phyloP scores from a whole-genome alignment of 2,113 vertebrate species.

The Bambusicola thoracicus region DNA sequence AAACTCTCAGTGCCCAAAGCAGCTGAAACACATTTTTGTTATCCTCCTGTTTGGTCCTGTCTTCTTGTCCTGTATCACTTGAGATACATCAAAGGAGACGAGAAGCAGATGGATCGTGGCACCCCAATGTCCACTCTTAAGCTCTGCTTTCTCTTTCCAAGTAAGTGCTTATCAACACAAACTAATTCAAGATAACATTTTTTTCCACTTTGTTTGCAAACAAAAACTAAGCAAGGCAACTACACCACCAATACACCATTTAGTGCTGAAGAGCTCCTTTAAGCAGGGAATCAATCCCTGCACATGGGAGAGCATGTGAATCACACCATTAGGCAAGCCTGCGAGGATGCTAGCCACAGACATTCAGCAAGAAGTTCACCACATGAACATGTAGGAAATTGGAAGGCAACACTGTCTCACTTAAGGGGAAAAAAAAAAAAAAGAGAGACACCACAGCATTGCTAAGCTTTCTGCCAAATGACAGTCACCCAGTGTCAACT shows the following conservation, averaged over 20 bases:
- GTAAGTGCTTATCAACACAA: not conserved
- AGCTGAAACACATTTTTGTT: not conserved
- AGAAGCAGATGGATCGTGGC: not conserved
- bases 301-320: not conserved
- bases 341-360: not conserved
- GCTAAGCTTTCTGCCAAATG: not conserved
- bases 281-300: not conserved
- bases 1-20: not conserved
- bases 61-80: too few relatives aligned
- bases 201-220: not conserved
- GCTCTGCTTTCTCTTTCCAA: not conserved
- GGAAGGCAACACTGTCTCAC: not conserved
- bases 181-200: not conserved
- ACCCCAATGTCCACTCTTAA: not conserved
- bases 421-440: not conserved
- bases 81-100: not conserved
- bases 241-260: fast-evolving
- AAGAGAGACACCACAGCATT: not conserved
- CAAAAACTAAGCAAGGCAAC: not conserved
- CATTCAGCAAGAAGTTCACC: not conserved
- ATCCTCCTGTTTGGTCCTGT: not conserved
- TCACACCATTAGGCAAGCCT: not conserved
- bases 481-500: not conserved
- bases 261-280: not conserved
- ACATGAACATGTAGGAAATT: not conserved